Evolutionary conservation across 2,888 invertebrate genomes (phyloP).

Genomic region (Microctonus hyperodae): DNA sequence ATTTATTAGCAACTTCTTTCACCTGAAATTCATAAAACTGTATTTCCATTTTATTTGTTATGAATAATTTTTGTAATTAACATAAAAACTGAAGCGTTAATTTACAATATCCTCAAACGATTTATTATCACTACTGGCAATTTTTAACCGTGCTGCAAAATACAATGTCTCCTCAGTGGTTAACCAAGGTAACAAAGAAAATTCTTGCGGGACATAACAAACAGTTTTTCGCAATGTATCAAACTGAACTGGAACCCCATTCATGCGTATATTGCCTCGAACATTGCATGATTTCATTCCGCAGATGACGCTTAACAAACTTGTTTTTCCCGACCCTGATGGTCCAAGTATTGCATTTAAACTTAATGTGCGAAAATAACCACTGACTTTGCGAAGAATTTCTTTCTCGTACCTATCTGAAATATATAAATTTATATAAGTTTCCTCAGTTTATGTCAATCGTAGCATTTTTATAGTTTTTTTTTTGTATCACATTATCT

Average conservation of each 20-base stretch:
- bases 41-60: too few relatives aligned
- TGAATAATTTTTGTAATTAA: background rate
- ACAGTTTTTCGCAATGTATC: slow-evolving; percentile 76
- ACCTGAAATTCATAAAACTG: slow-evolving; percentile 56
- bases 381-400: slow-evolving; percentile 66
- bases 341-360: slow-evolving; percentile 74
- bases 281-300: slow-evolving; percentile 65
- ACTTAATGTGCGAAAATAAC: slow-evolving; percentile 69
- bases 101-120: slow-evolving; percentile 16
- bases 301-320: slow-evolving; percentile 77
- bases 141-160: slow-evolving; percentile 67
- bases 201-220: slow-evolving; percentile 73
- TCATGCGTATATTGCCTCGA: slow-evolving; percentile 73
- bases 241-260: slow-evolving; percentile 71
- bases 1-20: slow-evolving; percentile 65
- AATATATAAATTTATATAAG: background rate
- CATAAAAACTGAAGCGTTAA: background rate
- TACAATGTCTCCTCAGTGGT: slow-evolving; percentile 68
- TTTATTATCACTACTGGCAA: background rate
- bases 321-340: slow-evolving; percentile 80
- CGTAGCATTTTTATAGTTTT: background rate
- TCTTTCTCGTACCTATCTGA: slow-evolving; percentile 18
- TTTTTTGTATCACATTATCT: background rate
- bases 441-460: background rate
- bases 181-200: slow-evolving; percentile 66